Conservation (phyloP, 2,797 vertebrate genomes). For the Onychomys leucogaster region DNA sequence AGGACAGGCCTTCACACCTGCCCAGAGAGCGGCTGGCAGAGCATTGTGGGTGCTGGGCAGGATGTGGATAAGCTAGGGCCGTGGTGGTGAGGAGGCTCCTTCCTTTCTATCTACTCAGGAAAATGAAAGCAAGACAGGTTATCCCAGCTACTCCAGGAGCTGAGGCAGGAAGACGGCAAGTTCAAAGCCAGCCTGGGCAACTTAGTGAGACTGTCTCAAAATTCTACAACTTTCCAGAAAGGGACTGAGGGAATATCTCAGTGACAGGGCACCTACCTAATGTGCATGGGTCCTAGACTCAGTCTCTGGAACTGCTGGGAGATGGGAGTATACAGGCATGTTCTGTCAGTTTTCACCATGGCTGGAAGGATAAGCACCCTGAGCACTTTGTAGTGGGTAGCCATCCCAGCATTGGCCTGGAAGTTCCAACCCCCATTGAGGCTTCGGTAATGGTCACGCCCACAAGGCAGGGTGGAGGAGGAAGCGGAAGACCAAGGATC, state of each 20-base stretch:
- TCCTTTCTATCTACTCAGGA: not conserved
- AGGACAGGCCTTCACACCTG: not conserved
- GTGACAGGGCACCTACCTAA: not conserved
- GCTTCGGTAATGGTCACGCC: no score
- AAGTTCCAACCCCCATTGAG: no score
- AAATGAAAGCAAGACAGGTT: not conserved
- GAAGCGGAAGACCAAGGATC: no score
- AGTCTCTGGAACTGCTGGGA: not conserved
- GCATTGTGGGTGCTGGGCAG: not conserved
- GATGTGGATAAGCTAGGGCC: no score
- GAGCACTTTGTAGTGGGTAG: no score
- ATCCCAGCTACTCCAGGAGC: not conserved
- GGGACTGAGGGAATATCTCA: not conserved
- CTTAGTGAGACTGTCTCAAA: no score
- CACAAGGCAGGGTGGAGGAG: no score
- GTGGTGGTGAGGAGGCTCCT: not conserved
- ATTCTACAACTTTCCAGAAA: not conserved
- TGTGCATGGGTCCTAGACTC: not conserved
- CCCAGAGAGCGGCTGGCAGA: not conserved
- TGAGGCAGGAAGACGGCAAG: not conserved
- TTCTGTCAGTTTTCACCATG: not conserved
- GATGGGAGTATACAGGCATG: not conserved
- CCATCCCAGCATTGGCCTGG: no score
- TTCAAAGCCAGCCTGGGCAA: not conserved
- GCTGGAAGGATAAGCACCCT: not conserved